These are phyloP conservation scores for Eupithecia inturbata DNA, from an alignment of 2,888 invertebrate genomes.

Conservation along the genomic window DNA sequence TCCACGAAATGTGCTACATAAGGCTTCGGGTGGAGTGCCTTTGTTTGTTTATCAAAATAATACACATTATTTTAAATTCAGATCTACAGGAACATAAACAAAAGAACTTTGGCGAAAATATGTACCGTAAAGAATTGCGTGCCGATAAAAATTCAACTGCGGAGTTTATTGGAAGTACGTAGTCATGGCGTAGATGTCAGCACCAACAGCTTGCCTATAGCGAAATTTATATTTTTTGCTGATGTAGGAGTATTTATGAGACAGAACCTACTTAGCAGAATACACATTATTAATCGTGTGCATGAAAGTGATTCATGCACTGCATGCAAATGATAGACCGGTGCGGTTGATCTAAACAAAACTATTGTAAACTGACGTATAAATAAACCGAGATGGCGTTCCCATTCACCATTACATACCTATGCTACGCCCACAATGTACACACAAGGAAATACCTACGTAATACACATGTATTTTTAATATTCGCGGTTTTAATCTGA, in stretches of 20 bases:
- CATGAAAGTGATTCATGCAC: conserved; percentile 15
- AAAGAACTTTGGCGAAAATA: conserved; percentile 17
- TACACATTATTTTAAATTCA: conserved; percentile 9
- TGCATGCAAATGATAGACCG: conserved; percentile 19
- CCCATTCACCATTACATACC: conserved; percentile 20
- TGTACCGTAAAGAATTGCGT: conserved; percentile 11
- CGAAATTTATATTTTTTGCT: background rate
- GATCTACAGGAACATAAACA: conserved; percentile 23
- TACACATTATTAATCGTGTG: background rate
- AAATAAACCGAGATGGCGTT: conserved; percentile 32
- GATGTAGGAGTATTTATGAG: background rate
- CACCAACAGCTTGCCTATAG: background rate
- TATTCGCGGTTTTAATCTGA: background rate
- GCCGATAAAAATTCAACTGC: conserved; percentile 17
- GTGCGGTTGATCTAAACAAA: conserved; percentile 24
- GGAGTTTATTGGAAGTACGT: conserved; percentile 23
- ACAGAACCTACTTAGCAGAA: background rate
- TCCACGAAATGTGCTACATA: conserved; percentile 20
- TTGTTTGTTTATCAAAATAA: conserved; percentile 21
- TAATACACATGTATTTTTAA: conserved; percentile 10
- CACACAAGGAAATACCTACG: conserved; percentile 14
- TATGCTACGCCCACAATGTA: conserved; percentile 22
- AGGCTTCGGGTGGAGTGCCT: conserved; percentile 22
- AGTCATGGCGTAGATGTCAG: background rate
- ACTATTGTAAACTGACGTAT: conserved; percentile 21